These are phyloP conservation scores for Nesoenas mayeri DNA, from an alignment of 2,113 vertebrate genomes.

Conservation along the genomic window DNA sequence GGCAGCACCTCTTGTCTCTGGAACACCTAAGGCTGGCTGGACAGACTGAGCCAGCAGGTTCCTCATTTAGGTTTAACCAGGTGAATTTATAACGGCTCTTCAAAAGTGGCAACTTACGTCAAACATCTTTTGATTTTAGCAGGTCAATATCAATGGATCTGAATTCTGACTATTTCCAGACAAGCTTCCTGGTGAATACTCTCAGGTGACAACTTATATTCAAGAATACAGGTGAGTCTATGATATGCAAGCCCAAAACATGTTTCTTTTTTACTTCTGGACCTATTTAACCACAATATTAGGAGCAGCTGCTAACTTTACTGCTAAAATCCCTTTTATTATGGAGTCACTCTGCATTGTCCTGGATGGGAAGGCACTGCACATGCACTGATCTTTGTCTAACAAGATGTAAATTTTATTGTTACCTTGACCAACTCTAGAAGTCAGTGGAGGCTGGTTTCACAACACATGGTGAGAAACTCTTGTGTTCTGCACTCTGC, in stretches of 20 bases:
- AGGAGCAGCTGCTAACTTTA: background rate
- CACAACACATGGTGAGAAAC: background rate
- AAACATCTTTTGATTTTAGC: background rate
- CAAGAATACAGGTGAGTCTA: background rate
- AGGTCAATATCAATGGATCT: background rate
- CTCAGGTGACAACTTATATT: background rate
- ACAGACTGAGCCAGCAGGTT: background rate
- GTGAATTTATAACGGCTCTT: background rate
- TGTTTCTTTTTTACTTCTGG: background rate
- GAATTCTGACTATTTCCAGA: background rate
- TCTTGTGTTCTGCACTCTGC: background rate
- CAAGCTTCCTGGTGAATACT: background rate
- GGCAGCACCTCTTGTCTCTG: background rate
- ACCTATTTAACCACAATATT: background rate
- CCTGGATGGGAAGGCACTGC: background rate
- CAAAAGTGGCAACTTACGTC: background rate
- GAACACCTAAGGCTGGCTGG: background rate
- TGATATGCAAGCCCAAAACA: fast-evolving
- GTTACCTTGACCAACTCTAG: background rate
- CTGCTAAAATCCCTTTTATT: background rate
- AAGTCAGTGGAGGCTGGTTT: background rate
- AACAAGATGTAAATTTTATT: background rate
- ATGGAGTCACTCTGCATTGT: background rate
- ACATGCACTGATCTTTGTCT: background rate
- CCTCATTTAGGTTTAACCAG: background rate